Conservation (phyloP, 1,140 invertebrate genomes). For the Drosophila suzukii region DNA sequence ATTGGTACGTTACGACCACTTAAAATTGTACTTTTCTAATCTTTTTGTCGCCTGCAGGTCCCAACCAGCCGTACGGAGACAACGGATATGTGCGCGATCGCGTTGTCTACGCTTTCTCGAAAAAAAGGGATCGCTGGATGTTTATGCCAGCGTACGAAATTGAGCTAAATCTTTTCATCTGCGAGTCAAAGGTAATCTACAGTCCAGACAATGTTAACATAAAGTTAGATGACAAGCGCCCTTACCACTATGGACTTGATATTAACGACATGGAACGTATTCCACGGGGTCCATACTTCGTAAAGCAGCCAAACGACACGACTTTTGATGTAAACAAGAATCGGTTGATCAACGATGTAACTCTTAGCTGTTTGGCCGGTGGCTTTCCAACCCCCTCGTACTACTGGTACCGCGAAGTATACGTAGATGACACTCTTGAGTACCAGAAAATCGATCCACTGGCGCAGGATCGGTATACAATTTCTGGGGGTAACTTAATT, state of each 20-base stretch:
- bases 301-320: constrained; percentile 91
- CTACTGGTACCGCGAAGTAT: constrained; percentile 96
- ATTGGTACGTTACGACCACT: constrained; percentile 40
- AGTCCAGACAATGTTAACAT: constrained; percentile 86
- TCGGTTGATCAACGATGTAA: constrained; percentile 89
- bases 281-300: constrained; percentile 94
- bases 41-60: constrained; percentile 23
- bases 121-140: constrained; percentile 91
- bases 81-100: constrained; percentile 84
- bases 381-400: constrained; percentile 96
- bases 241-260: constrained; percentile 93
- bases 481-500: constrained; percentile 96
- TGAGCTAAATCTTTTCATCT: constrained; percentile 93
- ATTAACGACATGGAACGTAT: constrained; percentile 91
- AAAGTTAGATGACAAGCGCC: constrained; percentile 89
- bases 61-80: constrained; percentile 70
- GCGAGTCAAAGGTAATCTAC: constrained; percentile 91
- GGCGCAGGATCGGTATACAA: constrained; percentile 90
- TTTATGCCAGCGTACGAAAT: constrained; percentile 91
- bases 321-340: constrained; percentile 93
- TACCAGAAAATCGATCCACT: constrained; percentile 91
- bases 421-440: constrained; percentile 90
- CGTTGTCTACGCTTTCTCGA: constrained; percentile 89
- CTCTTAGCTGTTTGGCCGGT: constrained; percentile 92
- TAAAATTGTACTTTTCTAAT: not conserved